A percentile compares a stretch with the other conserved stretches of the same genome.
phyloP scores from a whole-genome alignment of 2,797 vertebrate species.

The Tokudaia tokunoshimensis region DNA sequence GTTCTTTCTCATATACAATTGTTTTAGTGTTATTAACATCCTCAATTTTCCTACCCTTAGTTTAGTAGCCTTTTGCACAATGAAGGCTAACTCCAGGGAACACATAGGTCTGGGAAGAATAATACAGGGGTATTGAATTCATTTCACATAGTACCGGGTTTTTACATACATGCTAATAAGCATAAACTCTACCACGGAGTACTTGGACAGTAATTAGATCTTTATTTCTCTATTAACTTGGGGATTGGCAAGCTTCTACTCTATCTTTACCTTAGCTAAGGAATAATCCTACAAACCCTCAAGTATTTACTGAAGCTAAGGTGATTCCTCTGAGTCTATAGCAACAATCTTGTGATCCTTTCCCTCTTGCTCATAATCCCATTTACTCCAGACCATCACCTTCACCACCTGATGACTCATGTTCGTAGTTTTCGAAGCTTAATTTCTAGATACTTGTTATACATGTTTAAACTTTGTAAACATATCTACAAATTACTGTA shows the following conservation, averaged over 20 bases:
- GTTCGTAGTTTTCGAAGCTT: background rate
- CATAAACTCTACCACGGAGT: background rate
- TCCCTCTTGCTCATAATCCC: background rate
- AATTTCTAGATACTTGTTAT: background rate
- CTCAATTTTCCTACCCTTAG: conserved; percentile 13
- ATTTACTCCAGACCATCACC: background rate
- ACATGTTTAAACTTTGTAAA: background rate
- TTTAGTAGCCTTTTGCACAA: background rate
- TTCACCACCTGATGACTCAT: background rate
- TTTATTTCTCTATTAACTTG: background rate
- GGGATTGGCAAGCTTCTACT: background rate
- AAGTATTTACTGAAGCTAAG: background rate
- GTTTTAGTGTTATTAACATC: background rate
- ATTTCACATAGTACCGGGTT: background rate
- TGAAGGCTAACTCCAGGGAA: background rate
- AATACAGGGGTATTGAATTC: background rate
- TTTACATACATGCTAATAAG: background rate
- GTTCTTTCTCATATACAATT: background rate
- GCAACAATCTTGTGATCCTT: background rate
- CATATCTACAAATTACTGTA: background rate
- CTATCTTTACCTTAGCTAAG: background rate
- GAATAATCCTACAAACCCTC: background rate
- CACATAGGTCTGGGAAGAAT: background rate
- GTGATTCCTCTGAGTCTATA: background rate
- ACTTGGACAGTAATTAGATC: background rate